Conservation (phyloP, 2,797 vertebrate genomes). For the Corythornis leucogaster region DNA sequence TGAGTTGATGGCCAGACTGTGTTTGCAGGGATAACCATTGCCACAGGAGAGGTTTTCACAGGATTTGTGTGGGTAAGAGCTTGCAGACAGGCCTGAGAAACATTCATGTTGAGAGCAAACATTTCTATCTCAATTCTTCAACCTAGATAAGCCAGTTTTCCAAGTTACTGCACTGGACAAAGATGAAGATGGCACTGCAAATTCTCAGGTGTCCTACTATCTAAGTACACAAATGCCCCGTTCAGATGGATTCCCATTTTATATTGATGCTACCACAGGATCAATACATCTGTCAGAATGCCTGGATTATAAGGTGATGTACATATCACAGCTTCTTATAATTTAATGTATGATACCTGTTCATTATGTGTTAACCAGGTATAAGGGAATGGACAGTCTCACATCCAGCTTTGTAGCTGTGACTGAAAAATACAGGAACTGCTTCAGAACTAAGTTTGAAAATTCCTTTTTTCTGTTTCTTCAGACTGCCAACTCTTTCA, state of each 20-base stretch:
- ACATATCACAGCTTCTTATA: neutral
- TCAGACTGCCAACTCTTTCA: constrained; percentile 76
- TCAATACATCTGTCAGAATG: constrained; percentile 78
- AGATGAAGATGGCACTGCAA: constrained; percentile 73
- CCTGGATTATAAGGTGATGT: constrained; percentile 82
- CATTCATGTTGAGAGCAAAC: neutral
- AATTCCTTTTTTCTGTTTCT: neutral
- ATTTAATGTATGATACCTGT: neutral
- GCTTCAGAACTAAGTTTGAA: neutral
- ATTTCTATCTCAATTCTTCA: neutral
- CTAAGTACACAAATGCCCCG: constrained; percentile 74
- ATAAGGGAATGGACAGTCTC: neutral
- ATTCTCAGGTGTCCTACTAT: constrained; percentile 78
- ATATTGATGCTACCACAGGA: neutral
- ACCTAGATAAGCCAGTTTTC: constrained; percentile 68
- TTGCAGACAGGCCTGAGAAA: neutral
- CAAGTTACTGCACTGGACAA: constrained; percentile 73
- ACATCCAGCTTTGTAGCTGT: neutral
- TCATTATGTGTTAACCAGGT: neutral
- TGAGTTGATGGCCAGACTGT: neutral
- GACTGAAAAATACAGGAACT: neutral
- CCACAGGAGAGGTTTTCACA: neutral
- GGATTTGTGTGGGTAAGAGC: neutral
- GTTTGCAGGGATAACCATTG: neutral
- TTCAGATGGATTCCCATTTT: constrained; percentile 66